These are phyloP conservation scores for Spilogale gracilis DNA, from an alignment of 2,113 vertebrate genomes.

Conservation along the genomic window DNA sequence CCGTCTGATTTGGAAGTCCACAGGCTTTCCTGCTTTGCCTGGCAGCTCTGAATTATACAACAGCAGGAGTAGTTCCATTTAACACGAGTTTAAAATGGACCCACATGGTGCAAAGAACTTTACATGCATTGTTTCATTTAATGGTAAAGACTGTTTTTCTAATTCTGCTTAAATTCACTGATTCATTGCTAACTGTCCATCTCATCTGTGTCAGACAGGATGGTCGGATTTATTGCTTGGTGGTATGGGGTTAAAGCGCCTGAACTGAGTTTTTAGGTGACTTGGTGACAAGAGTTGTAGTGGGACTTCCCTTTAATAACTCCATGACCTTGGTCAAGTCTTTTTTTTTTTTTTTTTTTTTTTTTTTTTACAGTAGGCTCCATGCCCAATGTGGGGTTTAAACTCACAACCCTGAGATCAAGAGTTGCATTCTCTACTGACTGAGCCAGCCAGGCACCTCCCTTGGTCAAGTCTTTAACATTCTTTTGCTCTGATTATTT, in stretches of 20 bases:
- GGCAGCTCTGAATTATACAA: neutral
- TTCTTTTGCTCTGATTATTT: neutral
- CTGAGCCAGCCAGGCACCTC: neutral
- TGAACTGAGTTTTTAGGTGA: neutral
- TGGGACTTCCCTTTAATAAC: conserved; percentile 10
- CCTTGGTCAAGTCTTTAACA: neutral
- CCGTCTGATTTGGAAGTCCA: neutral
- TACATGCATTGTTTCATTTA: neutral
- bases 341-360: neutral
- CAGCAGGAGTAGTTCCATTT: neutral
- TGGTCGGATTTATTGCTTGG: neutral
- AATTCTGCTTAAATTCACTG: neutral
- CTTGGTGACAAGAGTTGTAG: neutral
- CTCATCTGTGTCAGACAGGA: neutral
- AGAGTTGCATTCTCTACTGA: neutral
- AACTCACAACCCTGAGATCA: neutral
- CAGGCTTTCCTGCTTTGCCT: neutral
- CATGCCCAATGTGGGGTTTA: neutral
- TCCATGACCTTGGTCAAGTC: neutral
- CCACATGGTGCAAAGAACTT: neutral
- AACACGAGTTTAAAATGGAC: neutral
- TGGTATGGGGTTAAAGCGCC: neutral
- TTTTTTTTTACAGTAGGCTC: no score
- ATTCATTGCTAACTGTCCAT: neutral
- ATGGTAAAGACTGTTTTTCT: neutral